Evolutionary conservation across 2,888 invertebrate species (phyloP).

Genomic region (Dolomedes plantarius): DNA sequence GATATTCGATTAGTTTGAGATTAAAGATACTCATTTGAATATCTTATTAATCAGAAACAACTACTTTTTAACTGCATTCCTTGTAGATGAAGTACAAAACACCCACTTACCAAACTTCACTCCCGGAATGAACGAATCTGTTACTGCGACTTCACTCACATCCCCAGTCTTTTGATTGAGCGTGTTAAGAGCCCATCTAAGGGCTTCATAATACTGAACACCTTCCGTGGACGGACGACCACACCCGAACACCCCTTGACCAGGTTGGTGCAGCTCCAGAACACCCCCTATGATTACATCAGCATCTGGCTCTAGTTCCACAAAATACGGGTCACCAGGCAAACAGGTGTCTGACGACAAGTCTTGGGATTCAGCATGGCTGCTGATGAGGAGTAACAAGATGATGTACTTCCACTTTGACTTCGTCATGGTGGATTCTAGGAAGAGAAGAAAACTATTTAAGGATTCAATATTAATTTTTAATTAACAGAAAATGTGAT

Average conservation of each 20-base stretch:
- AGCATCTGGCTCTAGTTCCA: conserved; percentile 49
- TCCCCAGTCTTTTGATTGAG: conserved; percentile 75
- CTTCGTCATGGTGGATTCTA: background rate
- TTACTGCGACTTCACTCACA: conserved; percentile 74
- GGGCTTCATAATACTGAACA: conserved; percentile 76
- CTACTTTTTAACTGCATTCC: no score
- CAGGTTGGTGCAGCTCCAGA: conserved; percentile 57
- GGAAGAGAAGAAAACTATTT: background rate
- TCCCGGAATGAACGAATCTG: conserved; percentile 76
- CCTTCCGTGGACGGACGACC: conserved; percentile 73
- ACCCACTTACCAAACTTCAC: conserved; percentile 76
- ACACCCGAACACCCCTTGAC: conserved; percentile 68
- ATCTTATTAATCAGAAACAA: no score
- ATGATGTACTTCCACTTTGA: background rate
- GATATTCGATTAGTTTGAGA: no score
- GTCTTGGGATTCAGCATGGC: conserved; percentile 23
- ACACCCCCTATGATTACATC: conserved; percentile 59
- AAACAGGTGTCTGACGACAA: conserved; percentile 36
- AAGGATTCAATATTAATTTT: no score
- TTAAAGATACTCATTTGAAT: no score
- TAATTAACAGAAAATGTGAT: no score
- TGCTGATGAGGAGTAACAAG: background rate
- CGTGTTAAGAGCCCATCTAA: conserved; percentile 75
- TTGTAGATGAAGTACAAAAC: no score
- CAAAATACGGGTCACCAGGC: conserved; percentile 18